Percentiles rank a stretch among this genome's conserved stretches.
Conservation (phyloP, 1,140 invertebrate species). For the Pseudomyrmex concolor region DNA sequence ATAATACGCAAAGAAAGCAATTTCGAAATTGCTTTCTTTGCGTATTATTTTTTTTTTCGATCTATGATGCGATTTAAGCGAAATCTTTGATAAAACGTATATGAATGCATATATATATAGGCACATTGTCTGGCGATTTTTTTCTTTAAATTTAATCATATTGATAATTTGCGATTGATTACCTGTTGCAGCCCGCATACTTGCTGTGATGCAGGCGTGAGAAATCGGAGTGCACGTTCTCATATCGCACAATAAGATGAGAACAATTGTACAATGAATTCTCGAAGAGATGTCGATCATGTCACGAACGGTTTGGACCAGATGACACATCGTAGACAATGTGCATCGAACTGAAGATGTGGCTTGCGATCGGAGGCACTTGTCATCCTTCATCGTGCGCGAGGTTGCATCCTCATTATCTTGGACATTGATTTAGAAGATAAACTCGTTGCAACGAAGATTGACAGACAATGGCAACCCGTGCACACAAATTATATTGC, state of each 20-base stretch:
- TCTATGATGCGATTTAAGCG: no score
- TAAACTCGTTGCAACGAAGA: constrained; percentile 72
- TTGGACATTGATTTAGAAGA: constrained; percentile 70
- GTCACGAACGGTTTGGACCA: not conserved
- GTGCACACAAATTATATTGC: constrained; percentile 17
- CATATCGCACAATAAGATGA: constrained; percentile 31
- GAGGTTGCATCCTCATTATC: constrained; percentile 53
- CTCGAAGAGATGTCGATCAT: constrained; percentile 27
- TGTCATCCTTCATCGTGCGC: constrained; percentile 19
- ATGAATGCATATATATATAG: no score
- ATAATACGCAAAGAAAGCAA: no score
- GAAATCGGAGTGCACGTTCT: not conserved
- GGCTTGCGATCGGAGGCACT: not conserved
- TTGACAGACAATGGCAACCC: constrained; percentile 75
- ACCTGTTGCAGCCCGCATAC: constrained; percentile 3
- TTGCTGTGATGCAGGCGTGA: not conserved
- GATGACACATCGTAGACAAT: constrained; percentile 29
- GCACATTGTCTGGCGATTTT: no score
- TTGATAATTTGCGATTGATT: not conserved
- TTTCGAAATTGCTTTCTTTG: no score
- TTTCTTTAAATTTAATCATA: no score
- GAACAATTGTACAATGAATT: constrained; percentile 11
- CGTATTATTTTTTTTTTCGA: no score
- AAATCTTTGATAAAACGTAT: no score
- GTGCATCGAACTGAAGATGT: constrained; percentile 26